Evolutionary conservation across 2,888 invertebrate species (phyloP).

Genomic region (Lysandra bellargus): DNA sequence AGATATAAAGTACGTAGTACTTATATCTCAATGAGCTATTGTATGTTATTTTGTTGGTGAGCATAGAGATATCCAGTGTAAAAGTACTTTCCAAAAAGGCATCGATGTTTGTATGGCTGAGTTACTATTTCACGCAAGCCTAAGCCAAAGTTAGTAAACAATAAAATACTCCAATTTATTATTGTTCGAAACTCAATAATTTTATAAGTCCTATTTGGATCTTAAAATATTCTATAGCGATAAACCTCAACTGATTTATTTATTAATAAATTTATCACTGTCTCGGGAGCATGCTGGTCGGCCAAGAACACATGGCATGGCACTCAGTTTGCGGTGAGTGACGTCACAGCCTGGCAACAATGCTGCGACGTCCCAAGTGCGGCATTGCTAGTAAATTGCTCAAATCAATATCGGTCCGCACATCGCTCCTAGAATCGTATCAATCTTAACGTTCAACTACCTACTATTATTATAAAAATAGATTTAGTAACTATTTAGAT

Average conservation of each 20-base stretch:
- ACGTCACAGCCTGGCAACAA: constrained; percentile 14
- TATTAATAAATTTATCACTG: constrained; percentile 10
- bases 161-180: not conserved
- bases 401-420: not conserved
- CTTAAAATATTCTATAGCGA: not conserved
- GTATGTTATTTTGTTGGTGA: too few relatives aligned
- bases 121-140: not conserved
- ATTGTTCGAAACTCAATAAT: not conserved
- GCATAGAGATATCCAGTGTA: too few relatives aligned
- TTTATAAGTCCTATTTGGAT: not conserved
- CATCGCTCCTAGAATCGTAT: not conserved
- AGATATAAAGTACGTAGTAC: too few relatives aligned
- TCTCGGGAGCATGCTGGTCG: not conserved
- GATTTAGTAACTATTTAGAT: too few relatives aligned
- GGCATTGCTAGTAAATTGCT: constrained; percentile 11
- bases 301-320: constrained; percentile 18
- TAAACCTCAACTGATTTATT: not conserved
- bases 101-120: too few relatives aligned
- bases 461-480: not conserved
- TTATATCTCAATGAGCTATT: too few relatives aligned
- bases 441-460: not conserved
- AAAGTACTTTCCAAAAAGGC: too few relatives aligned
- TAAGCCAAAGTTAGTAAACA: not conserved
- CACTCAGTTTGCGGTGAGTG: constrained; percentile 22
- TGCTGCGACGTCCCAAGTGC: not conserved